Percentiles rank a stretch among this genome's conserved stretches.
Evolutionary conservation across 1,140 invertebrate species (phyloP).

Genomic region (Daktulosphaira vitifoliae): DNA sequence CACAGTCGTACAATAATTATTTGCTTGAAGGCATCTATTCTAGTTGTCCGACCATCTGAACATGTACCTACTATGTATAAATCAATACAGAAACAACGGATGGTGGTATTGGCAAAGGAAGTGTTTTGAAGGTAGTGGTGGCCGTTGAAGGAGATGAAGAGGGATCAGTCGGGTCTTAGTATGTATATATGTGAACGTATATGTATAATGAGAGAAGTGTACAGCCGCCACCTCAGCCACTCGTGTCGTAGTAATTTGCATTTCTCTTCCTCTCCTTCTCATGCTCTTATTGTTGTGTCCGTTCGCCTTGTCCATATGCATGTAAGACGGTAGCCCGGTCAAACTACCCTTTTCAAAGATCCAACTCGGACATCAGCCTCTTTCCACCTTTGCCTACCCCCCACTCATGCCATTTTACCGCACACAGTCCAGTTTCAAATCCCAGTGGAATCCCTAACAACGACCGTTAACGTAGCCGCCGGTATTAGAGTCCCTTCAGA

Average conservation of each 20-base stretch:
- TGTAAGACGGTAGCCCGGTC: conserved; percentile 34
- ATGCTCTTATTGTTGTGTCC: conserved; percentile 26
- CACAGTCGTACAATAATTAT: conserved; percentile 35
- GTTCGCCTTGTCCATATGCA: conserved; percentile 35
- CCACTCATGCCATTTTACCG: no score
- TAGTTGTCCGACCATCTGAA: conserved; percentile 7
- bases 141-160: conserved; percentile 20
- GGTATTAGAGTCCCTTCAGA: conserved; percentile 31
- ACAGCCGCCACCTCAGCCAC: conserved; percentile 18
- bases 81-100: conserved; percentile 31
- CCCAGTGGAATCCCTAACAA: conserved; percentile 22
- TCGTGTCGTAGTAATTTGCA: conserved; percentile 35
- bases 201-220: no score
- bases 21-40: conserved; percentile 34
- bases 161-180: conserved; percentile 9
- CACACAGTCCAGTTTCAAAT: conserved; percentile 18
- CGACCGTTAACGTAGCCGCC: neutral
- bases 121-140: neutral
- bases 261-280: conserved; percentile 33
- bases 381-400: neutral
- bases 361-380: conserved; percentile 7
- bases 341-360: conserved; percentile 27
- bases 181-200: neutral
- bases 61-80: conserved; percentile 22
- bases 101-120: neutral